Conservation (phyloP, 2,888 invertebrate genomes). For the Heliconius aoede region DNA sequence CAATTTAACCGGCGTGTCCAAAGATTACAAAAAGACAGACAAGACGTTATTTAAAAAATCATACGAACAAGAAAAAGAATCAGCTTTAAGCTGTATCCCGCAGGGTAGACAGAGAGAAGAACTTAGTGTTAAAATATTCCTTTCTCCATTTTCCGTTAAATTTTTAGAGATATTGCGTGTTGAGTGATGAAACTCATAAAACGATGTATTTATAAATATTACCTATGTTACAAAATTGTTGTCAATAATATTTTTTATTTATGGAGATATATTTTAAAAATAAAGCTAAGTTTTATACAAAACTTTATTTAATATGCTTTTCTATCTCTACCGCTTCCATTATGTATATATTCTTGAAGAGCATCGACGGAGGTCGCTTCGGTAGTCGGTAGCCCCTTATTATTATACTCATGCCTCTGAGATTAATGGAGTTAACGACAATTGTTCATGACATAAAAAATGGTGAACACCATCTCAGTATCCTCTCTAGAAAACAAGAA, state of each 20-base stretch:
- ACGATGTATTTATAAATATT: background rate
- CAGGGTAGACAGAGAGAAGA: no score
- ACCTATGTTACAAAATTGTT: background rate
- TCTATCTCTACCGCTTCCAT: constrained; percentile 11
- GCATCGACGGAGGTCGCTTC: constrained; percentile 55
- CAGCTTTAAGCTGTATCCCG: no score
- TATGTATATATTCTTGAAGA: constrained; percentile 1
- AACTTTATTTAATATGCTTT: background rate
- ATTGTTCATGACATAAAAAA: constrained; percentile 48
- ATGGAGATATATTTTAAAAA: background rate
- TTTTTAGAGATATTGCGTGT: no score
- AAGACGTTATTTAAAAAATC: background rate
- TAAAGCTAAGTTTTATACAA: background rate
- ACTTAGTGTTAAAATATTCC: no score
- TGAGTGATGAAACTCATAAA: background rate
- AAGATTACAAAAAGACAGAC: constrained; percentile 20
- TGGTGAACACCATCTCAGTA: constrained; percentile 9
- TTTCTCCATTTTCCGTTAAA: no score
- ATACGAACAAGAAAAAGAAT: no score
- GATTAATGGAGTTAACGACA: constrained; percentile 53
- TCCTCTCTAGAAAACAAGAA: background rate
- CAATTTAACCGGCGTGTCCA: constrained; percentile 67
- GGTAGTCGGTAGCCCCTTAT: constrained; percentile 50
- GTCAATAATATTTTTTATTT: background rate
- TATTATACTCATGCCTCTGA: constrained; percentile 54